Evolutionary conservation across 2,113 vertebrate species (phyloP), one percentile per base, ranked within the genome.

Genomic region (Rhinoptilus africanus): DNA sequence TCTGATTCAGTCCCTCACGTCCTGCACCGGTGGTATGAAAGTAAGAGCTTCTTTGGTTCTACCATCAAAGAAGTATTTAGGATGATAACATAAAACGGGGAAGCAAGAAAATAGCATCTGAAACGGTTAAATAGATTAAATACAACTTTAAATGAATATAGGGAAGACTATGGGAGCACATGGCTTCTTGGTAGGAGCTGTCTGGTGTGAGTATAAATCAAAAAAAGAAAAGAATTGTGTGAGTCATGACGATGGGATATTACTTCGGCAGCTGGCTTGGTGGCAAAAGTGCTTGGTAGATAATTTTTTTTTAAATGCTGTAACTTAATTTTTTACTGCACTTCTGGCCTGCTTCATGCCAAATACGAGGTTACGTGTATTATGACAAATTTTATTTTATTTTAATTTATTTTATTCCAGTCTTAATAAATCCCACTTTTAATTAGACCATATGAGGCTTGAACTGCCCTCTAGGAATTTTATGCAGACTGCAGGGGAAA

Each of bases 361-460:
- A 94, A 91, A 79, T 57, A 51, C 18, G 60, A 86, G 81, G 67
- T 84, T 88, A 73, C 59, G 18, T 76, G 85, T 50, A 78, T 89
- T 88, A 43, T 82, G 50, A 95, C 8, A 34, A 71, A 54, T 73
- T 84, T 90, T 74, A 56, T 85, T 91, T 71, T 72, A 60, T 89
- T 91, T 87, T 68, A 74, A 89, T 95, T 89, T 73, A 32, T 93
- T 96, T 96, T 85, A 93, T 92, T 90, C 53, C 21, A 88, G 63
- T 88, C 88, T 93, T 85, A 92, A 93, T 97, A 96, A 96, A 95
- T 94, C 59, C 69, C 35, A 16, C 74, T 91, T 96, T 87, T 97
- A 92, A 96, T 96, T 94, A 93, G 91, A 76, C 54, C 28, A 4
- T 72, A 35, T 71, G 63, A 89, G 48, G 56, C 62, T 89, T 1